Evolutionary conservation across 2,888 invertebrate genomes (phyloP).

Genomic region (Ectemnius lituratus): DNA sequence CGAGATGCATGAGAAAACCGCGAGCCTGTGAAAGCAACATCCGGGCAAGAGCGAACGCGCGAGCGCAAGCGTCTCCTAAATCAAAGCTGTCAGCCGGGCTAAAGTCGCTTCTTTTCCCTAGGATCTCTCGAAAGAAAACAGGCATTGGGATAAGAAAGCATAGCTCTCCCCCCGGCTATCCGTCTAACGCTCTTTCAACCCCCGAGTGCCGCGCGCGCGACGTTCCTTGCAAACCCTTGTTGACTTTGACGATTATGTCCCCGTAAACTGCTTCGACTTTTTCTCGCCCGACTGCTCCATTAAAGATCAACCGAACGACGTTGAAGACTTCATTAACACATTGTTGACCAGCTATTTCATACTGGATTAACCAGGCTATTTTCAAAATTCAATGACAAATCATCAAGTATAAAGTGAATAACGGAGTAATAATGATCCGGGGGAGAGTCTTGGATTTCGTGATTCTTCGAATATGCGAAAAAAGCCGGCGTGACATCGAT

Average conservation of each 20-base stretch:
- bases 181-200: constrained; percentile 1
- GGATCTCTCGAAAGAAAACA: constrained; percentile 33
- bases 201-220: background rate
- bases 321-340: too few species aligned
- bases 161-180: background rate
- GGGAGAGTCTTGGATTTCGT: constrained; percentile 7
- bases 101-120: constrained; percentile 29
- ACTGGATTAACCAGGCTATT: too few species aligned
- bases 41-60: constrained; percentile 8
- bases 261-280: too few species aligned
- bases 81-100: constrained; percentile 41
- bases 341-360: background rate
- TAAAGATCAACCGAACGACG: too few species aligned
- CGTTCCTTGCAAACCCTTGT: too few species aligned
- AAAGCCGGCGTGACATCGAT: background rate
- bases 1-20: constrained; percentile 16
- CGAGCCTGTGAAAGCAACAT: constrained; percentile 38
- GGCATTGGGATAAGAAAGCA: background rate
- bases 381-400: too few species aligned
- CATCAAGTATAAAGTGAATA: too few species aligned
- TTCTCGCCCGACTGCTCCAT: too few species aligned
- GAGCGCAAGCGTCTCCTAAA: constrained; percentile 41
- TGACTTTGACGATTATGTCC: too few species aligned
- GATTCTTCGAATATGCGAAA: background rate
- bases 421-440: too few species aligned